Base-by-base conservation (phyloP, 2,888 invertebrate species). In the Oscheius sp. region DNA sequence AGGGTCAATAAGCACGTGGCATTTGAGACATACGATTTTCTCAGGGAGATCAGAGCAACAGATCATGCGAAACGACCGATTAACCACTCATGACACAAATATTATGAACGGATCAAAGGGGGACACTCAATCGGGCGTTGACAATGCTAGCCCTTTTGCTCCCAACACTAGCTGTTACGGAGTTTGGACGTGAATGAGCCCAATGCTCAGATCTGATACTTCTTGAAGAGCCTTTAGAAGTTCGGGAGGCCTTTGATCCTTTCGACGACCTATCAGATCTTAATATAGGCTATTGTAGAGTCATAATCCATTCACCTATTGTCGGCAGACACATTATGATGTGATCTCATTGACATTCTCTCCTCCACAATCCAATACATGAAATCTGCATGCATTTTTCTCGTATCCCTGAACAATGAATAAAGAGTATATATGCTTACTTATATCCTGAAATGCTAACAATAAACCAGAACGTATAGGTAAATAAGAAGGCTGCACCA, bases 331-430 rank as follows among this genome's bases (percentile, higher is more conserved):
- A 77, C 77, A 47, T 75, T 73, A 49, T 77, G 77, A 24, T 50
- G 63, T 33, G 73, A 73, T 59, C 73, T 72, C 72, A 72, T 72
- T 8, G 75, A 75, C 72, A 73, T 73, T 36, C 78, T 44, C 63
- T 80, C 80, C 59, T 80, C 80, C 32, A 79, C 80, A 20, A 79
- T 78, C 80, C 80, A 80, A 59, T 80, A 80, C 80, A 80, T 80
- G 61, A 80, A 80, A 49, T 80, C 80, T 20, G 78, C 78, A 36
- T 77, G 77, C 44, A 80, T 47, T 36, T 77, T 77, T 41, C 67
- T 71, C 3, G 78, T 77, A 61, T 80, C 78, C 22, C 65, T 65
- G 33, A 1, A 26, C 1, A 59, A 41, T 8, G 44, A n/a, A 17
- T n/a, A 6, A 22, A 22, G 41, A 28, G 36, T 30, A 17, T 59